Evolutionary conservation across 2,113 vertebrate genomes (phyloP).

Genomic region (Cariama cristata): DNA sequence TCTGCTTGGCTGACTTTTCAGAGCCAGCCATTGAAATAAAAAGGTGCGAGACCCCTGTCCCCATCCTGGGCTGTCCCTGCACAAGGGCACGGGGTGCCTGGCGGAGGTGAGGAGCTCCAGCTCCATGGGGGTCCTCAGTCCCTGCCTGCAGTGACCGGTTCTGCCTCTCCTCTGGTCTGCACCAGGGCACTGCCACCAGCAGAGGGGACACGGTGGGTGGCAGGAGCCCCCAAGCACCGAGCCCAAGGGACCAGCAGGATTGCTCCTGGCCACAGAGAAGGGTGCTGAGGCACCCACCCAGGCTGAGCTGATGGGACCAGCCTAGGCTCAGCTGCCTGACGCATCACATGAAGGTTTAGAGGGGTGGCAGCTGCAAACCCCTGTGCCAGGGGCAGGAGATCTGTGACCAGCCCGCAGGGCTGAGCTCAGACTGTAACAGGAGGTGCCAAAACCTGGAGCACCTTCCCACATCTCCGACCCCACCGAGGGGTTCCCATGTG

Average conservation of each 20-base stretch:
- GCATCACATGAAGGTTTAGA: rapidly evolving
- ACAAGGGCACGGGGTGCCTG: rapidly evolving
- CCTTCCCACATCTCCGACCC: not conserved
- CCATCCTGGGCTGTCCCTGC: not conserved
- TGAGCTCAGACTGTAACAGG: not conserved
- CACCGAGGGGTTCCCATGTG: rapidly evolving
- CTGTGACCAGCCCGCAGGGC: not conserved
- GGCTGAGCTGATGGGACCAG: not conserved
- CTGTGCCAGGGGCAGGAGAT: not conserved
- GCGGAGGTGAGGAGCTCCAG: not conserved
- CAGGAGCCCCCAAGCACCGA: not conserved
- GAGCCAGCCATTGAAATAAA: not conserved
- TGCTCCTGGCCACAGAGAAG: not conserved
- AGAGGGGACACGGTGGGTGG: rapidly evolving
- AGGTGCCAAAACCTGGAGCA: not conserved
- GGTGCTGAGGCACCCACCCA: not conserved
- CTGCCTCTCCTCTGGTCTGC: not conserved
- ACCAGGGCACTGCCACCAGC: not conserved
- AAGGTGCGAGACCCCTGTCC: not conserved
- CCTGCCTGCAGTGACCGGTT: rapidly evolving
- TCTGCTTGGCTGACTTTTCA: not conserved
- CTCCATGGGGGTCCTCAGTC: rapidly evolving
- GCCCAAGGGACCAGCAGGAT: not conserved
- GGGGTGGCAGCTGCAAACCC: not conserved
- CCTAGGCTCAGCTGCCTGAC: rapidly evolving